These are phyloP conservation scores for Hirundo rustica DNA, from an alignment of 2,797 vertebrate genomes.

Conservation along the genomic window DNA sequence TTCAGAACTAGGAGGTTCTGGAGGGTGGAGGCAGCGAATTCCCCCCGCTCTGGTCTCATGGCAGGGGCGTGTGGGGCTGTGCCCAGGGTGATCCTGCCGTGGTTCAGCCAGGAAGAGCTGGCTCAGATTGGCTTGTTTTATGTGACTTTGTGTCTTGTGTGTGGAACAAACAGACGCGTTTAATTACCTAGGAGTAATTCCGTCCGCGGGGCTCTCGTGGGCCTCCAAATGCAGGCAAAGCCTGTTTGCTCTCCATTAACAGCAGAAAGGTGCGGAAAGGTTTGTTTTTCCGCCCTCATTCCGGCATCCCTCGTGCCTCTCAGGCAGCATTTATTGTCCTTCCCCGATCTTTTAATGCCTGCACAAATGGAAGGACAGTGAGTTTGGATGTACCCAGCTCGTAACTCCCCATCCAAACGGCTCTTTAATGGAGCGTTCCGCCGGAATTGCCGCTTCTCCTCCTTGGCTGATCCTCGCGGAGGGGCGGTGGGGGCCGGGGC, in stretches of 20 bases:
- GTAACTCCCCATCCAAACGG: background rate
- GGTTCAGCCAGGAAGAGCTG: background rate
- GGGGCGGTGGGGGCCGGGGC: slow-evolving; percentile 5
- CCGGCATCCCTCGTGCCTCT: background rate
- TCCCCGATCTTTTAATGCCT: background rate
- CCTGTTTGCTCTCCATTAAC: background rate
- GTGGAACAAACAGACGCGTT: background rate
- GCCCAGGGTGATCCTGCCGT: background rate
- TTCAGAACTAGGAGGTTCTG: fast-evolving
- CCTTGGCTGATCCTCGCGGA: background rate
- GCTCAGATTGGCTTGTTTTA: background rate
- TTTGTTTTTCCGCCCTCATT: background rate
- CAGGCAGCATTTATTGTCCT: background rate
- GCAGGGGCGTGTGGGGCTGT: background rate
- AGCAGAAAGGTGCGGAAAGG: background rate
- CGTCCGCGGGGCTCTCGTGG: background rate
- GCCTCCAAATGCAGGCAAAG: background rate
- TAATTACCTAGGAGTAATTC: background rate
- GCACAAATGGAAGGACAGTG: background rate
- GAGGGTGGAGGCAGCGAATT: background rate
- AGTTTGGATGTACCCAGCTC: background rate
- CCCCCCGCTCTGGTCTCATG: fast-evolving
- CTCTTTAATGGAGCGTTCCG: background rate
- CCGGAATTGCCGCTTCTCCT: background rate
- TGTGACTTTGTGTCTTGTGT: background rate